These are phyloP conservation scores for Callipepla californica DNA, from an alignment of 2,113 vertebrate species.

Conservation along the genomic window DNA sequence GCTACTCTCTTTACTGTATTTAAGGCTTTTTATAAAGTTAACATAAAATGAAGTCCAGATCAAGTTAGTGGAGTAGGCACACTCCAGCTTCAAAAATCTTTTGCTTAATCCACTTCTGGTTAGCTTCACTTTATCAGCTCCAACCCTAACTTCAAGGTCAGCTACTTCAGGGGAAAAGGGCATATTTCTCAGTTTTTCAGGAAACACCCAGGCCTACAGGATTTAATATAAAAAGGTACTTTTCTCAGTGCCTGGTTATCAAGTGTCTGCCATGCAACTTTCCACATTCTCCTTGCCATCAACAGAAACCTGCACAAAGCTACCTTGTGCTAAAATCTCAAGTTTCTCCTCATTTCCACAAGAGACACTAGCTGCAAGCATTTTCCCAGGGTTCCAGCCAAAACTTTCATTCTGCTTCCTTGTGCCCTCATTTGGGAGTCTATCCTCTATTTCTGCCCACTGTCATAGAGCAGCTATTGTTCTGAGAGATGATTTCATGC, in stretches of 20 bases:
- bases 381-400: conserved; percentile 83
- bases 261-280: conserved; percentile 49
- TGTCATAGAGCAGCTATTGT: conserved; percentile 70
- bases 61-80: not conserved
- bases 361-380: conserved; percentile 58
- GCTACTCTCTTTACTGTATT: not conserved
- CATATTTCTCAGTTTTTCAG: not conserved
- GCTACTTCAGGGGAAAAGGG: not conserved
- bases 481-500: conserved; percentile 21
- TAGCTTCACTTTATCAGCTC: not conserved
- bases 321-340: conserved; percentile 73
- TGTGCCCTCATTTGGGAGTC: conserved; percentile 38
- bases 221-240: conserved; percentile 43
- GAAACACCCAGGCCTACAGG: not conserved
- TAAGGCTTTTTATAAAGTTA: not conserved
- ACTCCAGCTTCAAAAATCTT: not conserved
- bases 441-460: conserved; percentile 20
- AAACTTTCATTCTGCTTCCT: conserved; percentile 67
- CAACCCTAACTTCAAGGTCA: not conserved
- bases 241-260: conserved; percentile 43
- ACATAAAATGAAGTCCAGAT: not conserved
- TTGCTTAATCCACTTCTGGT: not conserved
- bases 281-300: conserved; percentile 41
- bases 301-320: conserved; percentile 73
- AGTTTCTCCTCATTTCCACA: conserved; percentile 72